phyloP scores from a whole-genome alignment of 2,113 vertebrate genomes.

The Actenoides lindsayi region DNA sequence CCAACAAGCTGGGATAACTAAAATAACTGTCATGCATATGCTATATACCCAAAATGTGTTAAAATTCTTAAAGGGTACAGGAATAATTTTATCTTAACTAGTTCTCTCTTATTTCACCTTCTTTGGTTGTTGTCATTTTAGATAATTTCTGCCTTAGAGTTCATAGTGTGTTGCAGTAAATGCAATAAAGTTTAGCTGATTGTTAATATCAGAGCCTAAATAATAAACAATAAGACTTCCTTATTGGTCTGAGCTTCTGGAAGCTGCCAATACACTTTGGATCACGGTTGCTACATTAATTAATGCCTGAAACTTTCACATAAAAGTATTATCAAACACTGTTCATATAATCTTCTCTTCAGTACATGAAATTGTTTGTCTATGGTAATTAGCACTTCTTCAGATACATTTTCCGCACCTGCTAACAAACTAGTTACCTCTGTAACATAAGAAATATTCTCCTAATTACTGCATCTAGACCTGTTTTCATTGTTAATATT shows the following conservation, averaged over 20 bases:
- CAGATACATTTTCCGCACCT: neutral
- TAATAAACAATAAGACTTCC: neutral
- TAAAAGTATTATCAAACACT: neutral
- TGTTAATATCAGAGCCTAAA: neutral
- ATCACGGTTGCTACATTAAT: neutral
- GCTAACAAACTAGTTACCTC: neutral
- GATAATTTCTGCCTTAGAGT: neutral
- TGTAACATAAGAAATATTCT: neutral
- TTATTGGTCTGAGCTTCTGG: neutral
- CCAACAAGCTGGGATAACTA: neutral
- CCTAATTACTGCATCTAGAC: neutral
- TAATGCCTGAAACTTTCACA: neutral
- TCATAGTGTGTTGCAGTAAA: neutral
- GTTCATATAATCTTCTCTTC: neutral
- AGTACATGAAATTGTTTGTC: neutral
- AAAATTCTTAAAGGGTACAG: neutral
- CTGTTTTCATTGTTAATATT: neutral
- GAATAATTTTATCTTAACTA: neutral
- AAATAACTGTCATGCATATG: neutral
- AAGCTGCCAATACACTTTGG: neutral
- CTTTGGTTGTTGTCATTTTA: neutral
- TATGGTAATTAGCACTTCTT: neutral
- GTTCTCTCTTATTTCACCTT: neutral
- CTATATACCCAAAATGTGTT: neutral
- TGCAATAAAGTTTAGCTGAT: neutral